Evolutionary conservation across 1,140 invertebrate species (phyloP), one percentile per base, ranked within the genome.

Genomic region (Aplysia californica): DNA sequence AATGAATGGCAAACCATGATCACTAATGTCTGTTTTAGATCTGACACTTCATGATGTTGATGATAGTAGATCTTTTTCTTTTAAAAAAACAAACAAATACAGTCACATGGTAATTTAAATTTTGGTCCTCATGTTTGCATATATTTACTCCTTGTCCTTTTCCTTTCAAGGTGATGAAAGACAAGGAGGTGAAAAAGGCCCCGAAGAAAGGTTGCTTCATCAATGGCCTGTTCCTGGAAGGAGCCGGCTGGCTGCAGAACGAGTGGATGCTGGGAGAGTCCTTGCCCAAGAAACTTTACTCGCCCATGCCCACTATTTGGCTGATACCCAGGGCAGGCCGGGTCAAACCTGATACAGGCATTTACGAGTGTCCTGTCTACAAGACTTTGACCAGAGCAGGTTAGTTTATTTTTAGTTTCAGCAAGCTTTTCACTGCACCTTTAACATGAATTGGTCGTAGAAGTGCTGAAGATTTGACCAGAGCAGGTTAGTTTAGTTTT

Each of bases 121-220:
- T n/a, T n/a, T n/a, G n/a, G n/a, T n/a, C n/a, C n/a, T n/a, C n/a
- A n/a, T n/a, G n/a, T n/a, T n/a, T n/a, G n/a, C n/a, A n/a, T n/a
- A n/a, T n/a, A n/a, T n/a, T n/a, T n/a, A n/a, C n/a, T n/a, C n/a
- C n/a, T n/a, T n/a, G n/a, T n/a, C n/a, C n/a, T n/a, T n/a, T n/a
- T n/a, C n/a, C n/a, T n/a, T n/a, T n/a, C n/a, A n/a, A n/a, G n/a
- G n/a, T n/a, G 71, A 82, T 84, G 55, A 61, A 76, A 2, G 59
- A 39, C 4, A 64, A 79, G 21, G 83, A 87, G 26, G 70, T 89
- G 55, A 83, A 59, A 56, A 69, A 83, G 38, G 31, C 72, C 1
- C 89, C 90, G 6, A 72, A 82, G n/a, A 79, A 88, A 58, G 90
- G 90, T 18, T 91, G 90, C 75, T 91, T 88, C 72, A 90, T 91